Evolutionary conservation across 2,797 vertebrate genomes (phyloP).

Genomic region (Artibeus lituratus): DNA sequence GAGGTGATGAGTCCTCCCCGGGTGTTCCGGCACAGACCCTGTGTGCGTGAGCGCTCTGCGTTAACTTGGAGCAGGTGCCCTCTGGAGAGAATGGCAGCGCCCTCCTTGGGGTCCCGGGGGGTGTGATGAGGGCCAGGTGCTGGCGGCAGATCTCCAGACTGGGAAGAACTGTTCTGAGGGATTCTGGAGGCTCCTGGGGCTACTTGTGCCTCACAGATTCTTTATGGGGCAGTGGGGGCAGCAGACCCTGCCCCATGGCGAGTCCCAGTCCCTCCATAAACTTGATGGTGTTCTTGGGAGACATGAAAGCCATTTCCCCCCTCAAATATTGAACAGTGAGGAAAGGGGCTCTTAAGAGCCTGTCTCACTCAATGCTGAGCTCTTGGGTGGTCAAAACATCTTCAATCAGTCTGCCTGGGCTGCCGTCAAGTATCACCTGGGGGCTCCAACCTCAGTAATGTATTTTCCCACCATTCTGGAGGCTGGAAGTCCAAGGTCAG

Average conservation of each 20-base stretch:
- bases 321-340: background rate
- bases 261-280: slow-evolving; percentile 45
- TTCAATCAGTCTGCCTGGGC: background rate
- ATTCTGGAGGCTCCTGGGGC: background rate
- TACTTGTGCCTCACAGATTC: slow-evolving; percentile 48
- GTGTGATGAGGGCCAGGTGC: background rate
- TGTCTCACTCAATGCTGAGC: background rate
- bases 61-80: background rate
- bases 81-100: rapidly evolving
- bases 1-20: background rate
- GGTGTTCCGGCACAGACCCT: background rate
- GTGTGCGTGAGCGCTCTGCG: rapidly evolving
- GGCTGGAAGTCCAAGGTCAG: background rate
- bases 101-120: too few species aligned
- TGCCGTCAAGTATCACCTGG: background rate
- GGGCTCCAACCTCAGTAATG: background rate
- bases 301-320: slow-evolving; percentile 52
- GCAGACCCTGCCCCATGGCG: background rate
- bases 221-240: slow-evolving; percentile 70
- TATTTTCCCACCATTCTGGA: background rate
- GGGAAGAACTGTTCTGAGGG: background rate
- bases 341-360: background rate
- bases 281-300: background rate
- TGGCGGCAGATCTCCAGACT: background rate
- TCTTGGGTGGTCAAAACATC: background rate